phyloP scores from a whole-genome alignment of 2,888 invertebrate species.

The Sinopyrophorus schimmeli region DNA sequence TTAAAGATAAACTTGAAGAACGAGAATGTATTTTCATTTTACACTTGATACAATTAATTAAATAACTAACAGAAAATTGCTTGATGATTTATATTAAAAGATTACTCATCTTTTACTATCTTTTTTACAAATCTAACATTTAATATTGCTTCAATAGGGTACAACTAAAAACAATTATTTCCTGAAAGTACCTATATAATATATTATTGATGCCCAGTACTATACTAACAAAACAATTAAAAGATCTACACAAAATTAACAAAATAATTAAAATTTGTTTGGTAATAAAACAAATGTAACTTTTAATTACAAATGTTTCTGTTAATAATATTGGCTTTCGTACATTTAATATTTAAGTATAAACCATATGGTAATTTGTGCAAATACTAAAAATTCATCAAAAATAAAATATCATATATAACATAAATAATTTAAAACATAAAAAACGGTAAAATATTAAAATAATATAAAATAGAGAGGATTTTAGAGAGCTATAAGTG shows the following conservation, averaged over 20 bases:
- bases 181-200: constrained; percentile 25
- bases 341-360: constrained; percentile 2
- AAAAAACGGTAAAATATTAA: constrained; percentile 7
- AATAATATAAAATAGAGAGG: constrained; percentile 20
- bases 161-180: constrained; percentile 25
- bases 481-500: constrained; percentile 4
- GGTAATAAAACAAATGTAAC: constrained; percentile 5
- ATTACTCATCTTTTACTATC: constrained; percentile 26
- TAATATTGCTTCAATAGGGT: constrained; percentile 42
- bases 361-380: too few relatives aligned
- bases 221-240: constrained; percentile 2
- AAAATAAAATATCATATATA: too few relatives aligned
- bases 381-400: constrained; percentile 14
- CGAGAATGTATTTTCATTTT: too few relatives aligned
- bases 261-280: too few relatives aligned
- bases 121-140: constrained; percentile 38
- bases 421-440: constrained; percentile 6
- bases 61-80: too few relatives aligned
- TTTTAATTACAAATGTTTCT: constrained; percentile 7
- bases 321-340: constrained; percentile 14
- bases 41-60: too few relatives aligned
- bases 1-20: too few relatives aligned
- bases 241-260: background rate
- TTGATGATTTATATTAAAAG: constrained; percentile 24
- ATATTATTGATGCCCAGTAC: background rate